Base-by-base conservation (phyloP, 2,113 vertebrate genomes). In the Trochalopteron elliotii region DNA sequence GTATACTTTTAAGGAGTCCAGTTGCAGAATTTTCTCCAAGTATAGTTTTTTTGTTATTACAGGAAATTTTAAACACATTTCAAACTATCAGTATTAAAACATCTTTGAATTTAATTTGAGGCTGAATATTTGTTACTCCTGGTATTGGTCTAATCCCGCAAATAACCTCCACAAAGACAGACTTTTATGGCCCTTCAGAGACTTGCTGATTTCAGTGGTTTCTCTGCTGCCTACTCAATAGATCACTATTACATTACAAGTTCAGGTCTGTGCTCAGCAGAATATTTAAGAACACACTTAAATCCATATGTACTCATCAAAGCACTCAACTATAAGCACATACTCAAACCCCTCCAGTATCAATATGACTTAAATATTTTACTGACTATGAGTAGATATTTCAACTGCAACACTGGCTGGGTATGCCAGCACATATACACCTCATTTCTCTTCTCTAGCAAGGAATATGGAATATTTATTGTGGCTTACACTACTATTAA, bases 221-320 rank as follows among this genome's bases (percentile, higher is more conserved):
- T 94, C 88, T 77, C 52, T 68, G 33, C 8, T 42, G 45, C n/a
- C 27, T 71, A 15, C 69, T 82, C 77, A 63, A 94, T 91, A 94
- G 40, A 65, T 76, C 56, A 60, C 45, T 78, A 64, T 35, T 75
- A 65, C 30, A 23, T 93, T 88, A 71, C 83, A 90, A 78, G 59
- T 91, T 71, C 85, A 86, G 22, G 17, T 44, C 52, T 80, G 55
- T 70, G 77, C 53, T 96, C 94, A 96, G 96, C 94, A 96, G 78
- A 95, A 86, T 90, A 83, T 95, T 89, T 90, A 93, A 89, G 47
- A 81, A 42, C 52, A 63, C 45, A 24, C 44, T 83, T 90, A 90
- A 78, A 96, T 95, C 60, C 60, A 77, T 87, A 90, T 50, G 70
- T 86, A 52, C 13, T 90, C 56, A 83, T 77, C 69, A 55, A 31